Evolutionary conservation across 1,140 invertebrate species (phyloP).

Genomic region (Riptortus pedestris): DNA sequence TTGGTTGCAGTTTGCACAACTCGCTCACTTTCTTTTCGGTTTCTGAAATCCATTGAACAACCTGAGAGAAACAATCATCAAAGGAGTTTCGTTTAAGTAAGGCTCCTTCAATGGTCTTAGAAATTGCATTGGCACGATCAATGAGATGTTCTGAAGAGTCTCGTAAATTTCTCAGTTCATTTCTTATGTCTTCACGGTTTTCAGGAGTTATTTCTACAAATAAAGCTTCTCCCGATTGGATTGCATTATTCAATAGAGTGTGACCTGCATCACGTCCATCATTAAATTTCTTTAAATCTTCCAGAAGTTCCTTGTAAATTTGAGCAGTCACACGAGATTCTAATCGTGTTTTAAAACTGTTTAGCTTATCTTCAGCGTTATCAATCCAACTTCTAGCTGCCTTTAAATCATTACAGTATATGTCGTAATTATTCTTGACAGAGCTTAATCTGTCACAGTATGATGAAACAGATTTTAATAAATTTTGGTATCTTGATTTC

Average conservation of each 20-base stretch:
- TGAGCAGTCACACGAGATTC: not conserved
- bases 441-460: conserved; percentile 26
- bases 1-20: conserved; percentile 57
- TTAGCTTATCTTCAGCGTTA: conserved; percentile 52
- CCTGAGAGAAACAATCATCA: conserved; percentile 75
- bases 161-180: conserved; percentile 67
- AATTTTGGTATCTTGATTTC: conserved; percentile 59
- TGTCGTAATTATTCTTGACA: conserved; percentile 29
- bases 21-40: conserved; percentile 55
- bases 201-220: conserved; percentile 78
- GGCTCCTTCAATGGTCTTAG: conserved; percentile 75
- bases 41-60: conserved; percentile 67
- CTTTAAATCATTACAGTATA: conserved; percentile 52
- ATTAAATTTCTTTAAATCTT: conserved; percentile 61
- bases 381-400: conserved; percentile 69
- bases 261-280: conserved; percentile 69
- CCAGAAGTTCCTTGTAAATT: conserved; percentile 42
- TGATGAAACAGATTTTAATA: conserved; percentile 52
- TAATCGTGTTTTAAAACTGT: not conserved
- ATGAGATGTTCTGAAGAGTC: conserved; percentile 72
- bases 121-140: conserved; percentile 70
- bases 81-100: conserved; percentile 80
- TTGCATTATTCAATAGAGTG: conserved; percentile 60
- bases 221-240: conserved; percentile 75
- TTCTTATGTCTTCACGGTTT: conserved; percentile 70